Evolutionary conservation across 2,113 vertebrate genomes (phyloP).

Genomic region (Tupaia tana): DNA sequence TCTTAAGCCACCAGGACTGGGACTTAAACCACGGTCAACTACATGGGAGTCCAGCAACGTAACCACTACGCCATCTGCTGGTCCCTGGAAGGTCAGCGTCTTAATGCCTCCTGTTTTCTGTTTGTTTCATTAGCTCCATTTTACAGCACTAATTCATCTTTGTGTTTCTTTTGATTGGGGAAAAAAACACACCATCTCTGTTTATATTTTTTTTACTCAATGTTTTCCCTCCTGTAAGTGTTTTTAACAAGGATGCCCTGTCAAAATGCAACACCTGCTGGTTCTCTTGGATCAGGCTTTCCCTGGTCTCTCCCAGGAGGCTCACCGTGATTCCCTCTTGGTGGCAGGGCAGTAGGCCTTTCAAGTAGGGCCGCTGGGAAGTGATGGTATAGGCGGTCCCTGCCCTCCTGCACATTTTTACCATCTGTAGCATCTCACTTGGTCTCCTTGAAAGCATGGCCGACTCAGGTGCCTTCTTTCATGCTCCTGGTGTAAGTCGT

Average conservation of each 20-base stretch:
- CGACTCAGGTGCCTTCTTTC: neutral
- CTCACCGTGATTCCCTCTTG: neutral
- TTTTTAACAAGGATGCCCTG: neutral
- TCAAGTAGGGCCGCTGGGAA: neutral
- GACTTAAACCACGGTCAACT: no score
- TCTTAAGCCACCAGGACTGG: no score
- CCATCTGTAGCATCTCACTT: neutral
- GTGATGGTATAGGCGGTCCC: neutral
- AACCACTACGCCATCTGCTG: no score
- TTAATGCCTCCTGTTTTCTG: conserved; percentile 11
- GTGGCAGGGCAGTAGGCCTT: neutral
- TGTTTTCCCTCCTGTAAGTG: neutral
- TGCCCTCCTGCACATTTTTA: neutral
- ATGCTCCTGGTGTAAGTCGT: neutral
- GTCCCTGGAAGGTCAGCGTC: neutral
- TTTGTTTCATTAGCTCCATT: neutral
- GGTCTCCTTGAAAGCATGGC: neutral
- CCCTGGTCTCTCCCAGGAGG: neutral
- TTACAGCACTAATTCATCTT: neutral
- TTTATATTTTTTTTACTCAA: neutral
- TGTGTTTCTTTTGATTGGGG: conserved; percentile 31
- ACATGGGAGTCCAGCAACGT: no score
- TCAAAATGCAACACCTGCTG: neutral
- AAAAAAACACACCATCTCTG: neutral
- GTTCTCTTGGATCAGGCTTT: neutral